Evolutionary conservation across 2,888 invertebrate species (phyloP).

Genomic region (Acrobeloides nanus): DNA sequence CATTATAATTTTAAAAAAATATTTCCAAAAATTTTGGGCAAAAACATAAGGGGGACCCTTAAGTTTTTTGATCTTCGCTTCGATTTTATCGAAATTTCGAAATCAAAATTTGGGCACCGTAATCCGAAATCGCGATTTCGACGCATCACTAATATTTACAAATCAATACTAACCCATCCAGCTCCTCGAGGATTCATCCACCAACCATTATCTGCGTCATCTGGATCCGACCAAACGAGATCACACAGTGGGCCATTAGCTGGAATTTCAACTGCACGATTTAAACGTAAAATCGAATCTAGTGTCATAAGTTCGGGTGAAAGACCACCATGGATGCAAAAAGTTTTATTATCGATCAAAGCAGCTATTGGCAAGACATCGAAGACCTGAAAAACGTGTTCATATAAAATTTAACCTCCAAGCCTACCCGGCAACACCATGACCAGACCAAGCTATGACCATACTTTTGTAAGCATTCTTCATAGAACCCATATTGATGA

Average conservation of each 20-base stretch:
- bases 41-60: too few relatives aligned
- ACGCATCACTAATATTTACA: too few relatives aligned
- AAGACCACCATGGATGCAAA: constrained; percentile 94
- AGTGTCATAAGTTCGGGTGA: constrained; percentile 92
- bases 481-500: constrained; percentile 65
- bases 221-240: constrained; percentile 97
- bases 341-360: constrained; percentile 89
- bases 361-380: constrained; percentile 94
- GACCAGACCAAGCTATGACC: constrained; percentile 98
- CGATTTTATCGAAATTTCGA: too few relatives aligned
- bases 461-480: constrained; percentile 97
- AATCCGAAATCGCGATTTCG: too few relatives aligned
- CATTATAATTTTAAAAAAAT: too few relatives aligned
- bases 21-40: background rate
- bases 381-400: constrained; percentile 62
- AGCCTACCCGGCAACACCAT: constrained; percentile 76
- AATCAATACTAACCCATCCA: constrained; percentile 36
- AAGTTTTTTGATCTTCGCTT: too few relatives aligned
- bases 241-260: constrained; percentile 92
- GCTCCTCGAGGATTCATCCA: constrained; percentile 50
- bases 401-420: constrained; percentile 6
- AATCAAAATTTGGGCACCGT: too few relatives aligned
- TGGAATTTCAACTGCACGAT: constrained; percentile 37
- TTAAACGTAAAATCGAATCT: constrained; percentile 71
- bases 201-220: constrained; percentile 80